Evolutionary conservation across 2,113 vertebrate species (phyloP).

Genomic region (Cebus imitator): DNA sequence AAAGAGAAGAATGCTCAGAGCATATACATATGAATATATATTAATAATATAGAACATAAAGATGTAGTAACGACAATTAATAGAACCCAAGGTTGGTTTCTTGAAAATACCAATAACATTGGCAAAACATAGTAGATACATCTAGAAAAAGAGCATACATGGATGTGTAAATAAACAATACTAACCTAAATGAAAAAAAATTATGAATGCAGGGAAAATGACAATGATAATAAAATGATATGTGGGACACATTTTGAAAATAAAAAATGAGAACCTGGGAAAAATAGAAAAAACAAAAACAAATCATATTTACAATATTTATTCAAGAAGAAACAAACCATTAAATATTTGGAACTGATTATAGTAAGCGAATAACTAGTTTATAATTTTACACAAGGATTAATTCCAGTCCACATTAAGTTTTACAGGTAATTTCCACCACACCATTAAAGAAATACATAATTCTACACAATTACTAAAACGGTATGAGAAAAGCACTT

Average conservation of each 20-base stretch:
- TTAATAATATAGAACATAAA: not conserved
- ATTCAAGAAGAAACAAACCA: not conserved
- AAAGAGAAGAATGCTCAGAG: not conserved
- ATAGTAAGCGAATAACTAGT: not conserved
- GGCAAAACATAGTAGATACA: not conserved
- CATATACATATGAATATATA: not conserved
- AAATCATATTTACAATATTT: not conserved
- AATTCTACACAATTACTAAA: not conserved
- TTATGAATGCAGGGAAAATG: not conserved
- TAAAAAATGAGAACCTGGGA: not conserved
- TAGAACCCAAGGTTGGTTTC: not conserved
- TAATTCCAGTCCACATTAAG: not conserved
- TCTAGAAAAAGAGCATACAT: not conserved
- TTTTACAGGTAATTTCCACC: not conserved
- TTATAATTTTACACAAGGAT: not conserved
- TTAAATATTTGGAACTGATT: not conserved
- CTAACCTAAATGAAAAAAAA: not conserved
- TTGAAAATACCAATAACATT: not conserved
- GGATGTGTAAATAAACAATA: not conserved
- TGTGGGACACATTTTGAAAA: not conserved
- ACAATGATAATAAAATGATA: not conserved
- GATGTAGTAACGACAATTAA: not conserved
- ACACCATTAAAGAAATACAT: not conserved
- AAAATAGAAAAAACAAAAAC: not conserved
- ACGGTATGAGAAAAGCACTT: too few relatives aligned